Percentiles rank a stretch among this genome's conserved stretches.
Conservation (phyloP, 2,797 vertebrate species). For the Antrozous pallidus region DNA sequence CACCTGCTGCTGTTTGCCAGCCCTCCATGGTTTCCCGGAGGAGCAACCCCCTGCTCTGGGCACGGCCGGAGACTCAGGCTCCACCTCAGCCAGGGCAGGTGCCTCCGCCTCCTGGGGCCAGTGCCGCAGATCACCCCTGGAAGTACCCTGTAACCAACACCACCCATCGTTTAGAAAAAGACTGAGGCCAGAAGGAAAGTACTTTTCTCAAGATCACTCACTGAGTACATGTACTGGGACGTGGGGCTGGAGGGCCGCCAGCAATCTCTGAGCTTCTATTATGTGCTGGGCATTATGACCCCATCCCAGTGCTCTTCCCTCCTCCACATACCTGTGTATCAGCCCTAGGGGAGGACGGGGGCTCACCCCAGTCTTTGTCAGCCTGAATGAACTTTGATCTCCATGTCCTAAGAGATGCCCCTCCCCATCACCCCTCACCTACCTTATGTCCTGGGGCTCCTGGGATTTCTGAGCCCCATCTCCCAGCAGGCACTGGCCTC, state of each 20-base stretch:
- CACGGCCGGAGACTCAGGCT: neutral
- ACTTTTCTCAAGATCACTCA: neutral
- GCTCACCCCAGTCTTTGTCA: neutral
- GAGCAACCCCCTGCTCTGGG: neutral
- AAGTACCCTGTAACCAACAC: neutral
- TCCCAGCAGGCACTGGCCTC: neutral
- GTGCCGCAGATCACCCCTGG: neutral
- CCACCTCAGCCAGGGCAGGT: neutral
- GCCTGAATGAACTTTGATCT: neutral
- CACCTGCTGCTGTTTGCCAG: slow-evolving; percentile 54
- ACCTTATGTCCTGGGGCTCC: neutral
- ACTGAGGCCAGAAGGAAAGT: neutral
- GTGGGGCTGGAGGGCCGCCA: neutral
- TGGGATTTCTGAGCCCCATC: neutral
- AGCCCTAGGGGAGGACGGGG: neutral
- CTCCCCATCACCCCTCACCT: too few relatives aligned
- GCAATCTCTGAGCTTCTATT: neutral
- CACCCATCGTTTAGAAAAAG: slow-evolving; percentile 12
- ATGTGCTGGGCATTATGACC: neutral
- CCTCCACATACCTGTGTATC: neutral
- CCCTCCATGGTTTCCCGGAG: slow-evolving; percentile 29
- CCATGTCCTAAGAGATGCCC: neutral
- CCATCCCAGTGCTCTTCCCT: neutral
- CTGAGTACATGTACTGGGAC: neutral
- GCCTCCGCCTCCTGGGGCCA: neutral